Conservation (phyloP, 2,888 invertebrate genomes). For the Chloroclysta siterata region DNA sequence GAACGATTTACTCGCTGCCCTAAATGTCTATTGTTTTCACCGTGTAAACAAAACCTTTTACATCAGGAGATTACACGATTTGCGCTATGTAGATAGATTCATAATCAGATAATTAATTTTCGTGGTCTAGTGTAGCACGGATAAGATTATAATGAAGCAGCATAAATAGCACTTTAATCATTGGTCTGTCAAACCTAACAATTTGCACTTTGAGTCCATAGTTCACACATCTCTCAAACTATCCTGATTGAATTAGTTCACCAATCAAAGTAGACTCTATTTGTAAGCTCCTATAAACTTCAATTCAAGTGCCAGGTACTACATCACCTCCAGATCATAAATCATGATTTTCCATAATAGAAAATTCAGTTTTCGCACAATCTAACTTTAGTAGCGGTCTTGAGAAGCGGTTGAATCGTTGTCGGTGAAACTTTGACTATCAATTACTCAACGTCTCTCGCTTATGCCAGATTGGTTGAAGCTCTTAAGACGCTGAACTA, state of each 20-base stretch:
- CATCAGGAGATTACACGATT: constrained; percentile 4
- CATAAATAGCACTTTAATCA: background rate
- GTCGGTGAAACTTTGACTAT: constrained; percentile 35
- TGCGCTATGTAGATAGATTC: background rate
- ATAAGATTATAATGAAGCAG: background rate
- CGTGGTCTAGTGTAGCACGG: background rate
- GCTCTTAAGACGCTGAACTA: constrained; percentile 27
- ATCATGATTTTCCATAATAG: constrained; percentile 20
- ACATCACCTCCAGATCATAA: constrained; percentile 18
- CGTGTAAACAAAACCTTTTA: constrained; percentile 17
- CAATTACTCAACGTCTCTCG: constrained; percentile 46
- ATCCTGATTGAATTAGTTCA: background rate
- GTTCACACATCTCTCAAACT: background rate
- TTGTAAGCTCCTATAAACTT: constrained; percentile 4
- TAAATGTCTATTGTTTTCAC: constrained; percentile 14
- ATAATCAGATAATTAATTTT: background rate
- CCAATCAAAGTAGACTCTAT: constrained; percentile 3
- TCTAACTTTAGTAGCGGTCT: constrained; percentile 22
- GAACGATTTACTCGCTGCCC: constrained; percentile 21
- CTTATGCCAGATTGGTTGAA: constrained; percentile 29
- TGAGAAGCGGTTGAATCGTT: constrained; percentile 30
- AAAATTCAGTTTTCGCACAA: constrained; percentile 23
- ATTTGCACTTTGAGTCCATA: background rate
- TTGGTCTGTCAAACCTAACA: background rate
- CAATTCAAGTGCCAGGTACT: constrained; percentile 11